Evolutionary conservation across 2,797 vertebrate genomes (phyloP).

Genomic region (Danio aesculapii): DNA sequence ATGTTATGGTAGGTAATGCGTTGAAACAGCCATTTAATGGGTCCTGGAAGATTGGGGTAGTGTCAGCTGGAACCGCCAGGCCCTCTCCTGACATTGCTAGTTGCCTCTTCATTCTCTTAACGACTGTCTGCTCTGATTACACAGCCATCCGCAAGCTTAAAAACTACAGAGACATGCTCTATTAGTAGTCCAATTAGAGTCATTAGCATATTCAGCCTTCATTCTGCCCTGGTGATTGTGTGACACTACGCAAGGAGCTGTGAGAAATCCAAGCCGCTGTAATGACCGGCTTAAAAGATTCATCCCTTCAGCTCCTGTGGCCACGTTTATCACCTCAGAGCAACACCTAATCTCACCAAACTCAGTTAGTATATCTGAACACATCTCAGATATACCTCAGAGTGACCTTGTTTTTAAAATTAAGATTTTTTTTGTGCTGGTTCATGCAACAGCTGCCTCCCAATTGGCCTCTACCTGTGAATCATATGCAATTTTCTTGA

Average conservation of each 20-base stretch:
- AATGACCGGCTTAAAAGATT: slow-evolving; percentile 53
- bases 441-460: slow-evolving; percentile 12
- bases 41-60: slow-evolving; percentile 99
- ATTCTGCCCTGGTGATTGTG: slow-evolving; percentile 91
- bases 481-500: not conserved
- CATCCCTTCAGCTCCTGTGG: slow-evolving; percentile 11
- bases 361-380: not conserved
- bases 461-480: slow-evolving; percentile 7
- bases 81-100: slow-evolving; percentile 99
- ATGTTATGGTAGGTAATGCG: slow-evolving; percentile 99
- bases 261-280: slow-evolving; percentile 69
- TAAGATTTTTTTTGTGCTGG: slow-evolving; percentile 3
- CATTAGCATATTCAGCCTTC: slow-evolving; percentile 98
- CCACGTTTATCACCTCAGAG: not conserved
- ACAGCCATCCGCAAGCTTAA: slow-evolving; percentile 98
- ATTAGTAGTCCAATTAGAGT: slow-evolving; percentile 99
- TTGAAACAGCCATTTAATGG: slow-evolving; percentile 99
- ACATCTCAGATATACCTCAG: not conserved
- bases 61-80: slow-evolving; percentile 99
- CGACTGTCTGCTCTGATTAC: slow-evolving; percentile 99
- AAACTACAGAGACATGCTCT: slow-evolving; percentile 99
- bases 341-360: not conserved
- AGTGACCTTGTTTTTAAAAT: slow-evolving; percentile 28
- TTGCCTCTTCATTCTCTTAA: slow-evolving; percentile 99
- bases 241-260: slow-evolving; percentile 73